These are phyloP conservation scores for Epinotia bilunana DNA, from an alignment of 2,888 invertebrate species.

Conservation along the genomic window DNA sequence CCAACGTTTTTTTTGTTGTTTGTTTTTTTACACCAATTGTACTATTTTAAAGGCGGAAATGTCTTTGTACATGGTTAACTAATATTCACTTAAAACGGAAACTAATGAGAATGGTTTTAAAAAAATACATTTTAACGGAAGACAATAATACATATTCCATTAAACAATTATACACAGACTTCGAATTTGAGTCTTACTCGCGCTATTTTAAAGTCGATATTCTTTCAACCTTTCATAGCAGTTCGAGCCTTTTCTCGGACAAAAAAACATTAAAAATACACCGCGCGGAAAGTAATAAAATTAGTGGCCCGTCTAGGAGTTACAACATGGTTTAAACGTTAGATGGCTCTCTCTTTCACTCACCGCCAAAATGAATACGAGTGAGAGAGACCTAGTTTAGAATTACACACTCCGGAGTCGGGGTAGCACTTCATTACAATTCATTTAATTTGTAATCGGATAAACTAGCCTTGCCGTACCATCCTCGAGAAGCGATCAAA, in stretches of 20 bases:
- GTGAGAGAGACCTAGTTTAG: slow-evolving; percentile 15
- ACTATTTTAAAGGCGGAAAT: no score
- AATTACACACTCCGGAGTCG: slow-evolving; percentile 13
- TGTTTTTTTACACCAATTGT: no score
- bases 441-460: slow-evolving; percentile 57
- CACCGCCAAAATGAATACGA: background rate
- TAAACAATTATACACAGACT: background rate
- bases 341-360: background rate
- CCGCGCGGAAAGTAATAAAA: slow-evolving; percentile 15
- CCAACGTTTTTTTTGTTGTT: no score
- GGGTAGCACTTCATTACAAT: slow-evolving; percentile 53
- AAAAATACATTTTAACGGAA: background rate
- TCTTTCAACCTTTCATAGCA: background rate
- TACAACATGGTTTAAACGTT: slow-evolving; percentile 7
- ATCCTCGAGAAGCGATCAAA: background rate
- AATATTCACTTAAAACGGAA: background rate
- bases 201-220: background rate
- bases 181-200: background rate
- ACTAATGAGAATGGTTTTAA: background rate
- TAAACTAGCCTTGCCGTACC: slow-evolving; percentile 43
- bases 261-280: slow-evolving; percentile 9
- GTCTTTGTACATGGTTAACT: no score
- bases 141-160: background rate
- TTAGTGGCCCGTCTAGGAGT: slow-evolving; percentile 20
- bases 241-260: background rate